Evolutionary conservation across 2,113 vertebrate genomes (phyloP).

Genomic region (Terrapene triunguis): DNA sequence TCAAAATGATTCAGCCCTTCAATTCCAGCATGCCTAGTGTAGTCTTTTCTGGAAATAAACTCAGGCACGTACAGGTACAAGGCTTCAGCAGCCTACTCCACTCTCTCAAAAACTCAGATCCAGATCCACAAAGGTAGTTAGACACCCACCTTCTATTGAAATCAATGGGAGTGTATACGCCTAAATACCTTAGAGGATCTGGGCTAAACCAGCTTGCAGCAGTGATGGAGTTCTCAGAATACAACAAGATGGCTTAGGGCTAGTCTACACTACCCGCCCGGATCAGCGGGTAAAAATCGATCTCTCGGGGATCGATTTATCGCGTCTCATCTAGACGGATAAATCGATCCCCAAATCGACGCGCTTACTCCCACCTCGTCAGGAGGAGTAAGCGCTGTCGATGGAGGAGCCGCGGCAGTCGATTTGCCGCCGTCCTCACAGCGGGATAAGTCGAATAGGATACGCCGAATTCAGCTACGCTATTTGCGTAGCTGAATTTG

Average conservation of each 20-base stretch:
- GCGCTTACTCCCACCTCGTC: no score
- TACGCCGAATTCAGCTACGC: no score
- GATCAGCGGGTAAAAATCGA: no score
- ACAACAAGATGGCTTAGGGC: not conserved
- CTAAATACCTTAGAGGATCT: not conserved
- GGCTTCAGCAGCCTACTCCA: not conserved
- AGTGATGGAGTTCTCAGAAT: not conserved
- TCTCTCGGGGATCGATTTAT: no score
- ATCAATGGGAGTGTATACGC: not conserved
- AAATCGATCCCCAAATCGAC: no score
- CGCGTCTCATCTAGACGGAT: no score
- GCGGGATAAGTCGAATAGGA: no score
- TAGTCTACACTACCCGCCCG: no score
- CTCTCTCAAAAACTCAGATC: not conserved
- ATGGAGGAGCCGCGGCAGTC: no score
- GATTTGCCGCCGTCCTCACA: no score
- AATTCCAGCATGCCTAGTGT: not conserved
- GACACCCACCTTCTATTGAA: not conserved
- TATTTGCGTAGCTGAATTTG: no score
- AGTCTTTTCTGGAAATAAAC: not conserved
- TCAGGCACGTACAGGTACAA: not conserved
- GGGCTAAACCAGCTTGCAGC: not conserved
- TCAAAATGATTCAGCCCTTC: not conserved
- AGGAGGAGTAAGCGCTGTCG: no score
- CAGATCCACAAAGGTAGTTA: not conserved